These are phyloP conservation scores for Crenuchus spilurus DNA, from an alignment of 2,797 vertebrate genomes.

Conservation along the genomic window DNA sequence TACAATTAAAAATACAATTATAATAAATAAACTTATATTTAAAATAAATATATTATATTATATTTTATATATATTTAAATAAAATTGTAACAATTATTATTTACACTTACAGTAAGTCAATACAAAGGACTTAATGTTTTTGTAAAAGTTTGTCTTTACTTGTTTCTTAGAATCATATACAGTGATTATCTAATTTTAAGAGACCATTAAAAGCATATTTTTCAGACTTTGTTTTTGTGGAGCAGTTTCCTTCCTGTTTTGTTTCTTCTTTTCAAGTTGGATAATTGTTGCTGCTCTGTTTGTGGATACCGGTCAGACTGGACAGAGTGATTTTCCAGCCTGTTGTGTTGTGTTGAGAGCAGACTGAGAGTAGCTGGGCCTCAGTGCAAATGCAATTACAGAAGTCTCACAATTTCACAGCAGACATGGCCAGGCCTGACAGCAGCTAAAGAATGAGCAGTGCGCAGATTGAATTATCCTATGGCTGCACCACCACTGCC, in stretches of 20 bases:
- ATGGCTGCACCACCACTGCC: slow-evolving; percentile 58
- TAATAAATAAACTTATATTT: too few species aligned
- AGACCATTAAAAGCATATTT: background rate
- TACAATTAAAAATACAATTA: too few species aligned
- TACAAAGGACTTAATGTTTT: too few species aligned
- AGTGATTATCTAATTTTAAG: background rate
- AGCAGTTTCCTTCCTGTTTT: background rate
- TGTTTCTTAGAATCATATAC: background rate
- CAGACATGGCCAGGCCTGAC: slow-evolving; percentile 72
- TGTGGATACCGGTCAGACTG: slow-evolving; percentile 53
- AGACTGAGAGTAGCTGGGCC: slow-evolving; percentile 69
- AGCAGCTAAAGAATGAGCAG: slow-evolving; percentile 72
- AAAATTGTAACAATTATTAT: too few species aligned
- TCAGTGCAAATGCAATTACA: slow-evolving; percentile 77
- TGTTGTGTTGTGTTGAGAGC: slow-evolving; percentile 45
- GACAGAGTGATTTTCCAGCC: slow-evolving; percentile 63
- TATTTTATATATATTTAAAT: too few species aligned
- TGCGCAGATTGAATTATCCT: slow-evolving; percentile 76
- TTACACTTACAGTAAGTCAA: too few species aligned
- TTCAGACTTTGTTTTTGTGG: background rate
- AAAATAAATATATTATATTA: too few species aligned
- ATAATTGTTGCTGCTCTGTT: background rate
- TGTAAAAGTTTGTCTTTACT: too few species aligned
- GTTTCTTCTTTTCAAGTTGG: slow-evolving; percentile 7
- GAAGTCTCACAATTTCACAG: slow-evolving; percentile 76